Conservation (phyloP, 2,888 invertebrate genomes). For the Salpingus planirostris region DNA sequence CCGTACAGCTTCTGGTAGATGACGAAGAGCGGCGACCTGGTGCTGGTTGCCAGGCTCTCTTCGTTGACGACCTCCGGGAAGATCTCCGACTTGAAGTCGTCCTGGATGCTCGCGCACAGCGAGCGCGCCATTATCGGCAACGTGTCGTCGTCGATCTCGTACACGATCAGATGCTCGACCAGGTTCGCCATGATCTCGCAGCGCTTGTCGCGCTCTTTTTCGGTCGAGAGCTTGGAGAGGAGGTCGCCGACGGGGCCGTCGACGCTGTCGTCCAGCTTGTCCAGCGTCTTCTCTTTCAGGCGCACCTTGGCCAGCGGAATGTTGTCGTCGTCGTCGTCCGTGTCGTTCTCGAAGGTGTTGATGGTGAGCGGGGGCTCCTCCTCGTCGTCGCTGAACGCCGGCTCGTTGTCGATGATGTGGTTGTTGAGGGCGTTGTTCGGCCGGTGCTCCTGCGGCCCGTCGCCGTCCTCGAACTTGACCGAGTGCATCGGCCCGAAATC, state of each 20-base stretch:
- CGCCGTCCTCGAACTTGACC: constrained; percentile 27
- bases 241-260: constrained; percentile 50
- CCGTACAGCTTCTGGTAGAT: constrained; percentile 77
- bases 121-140: constrained; percentile 49
- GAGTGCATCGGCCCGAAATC: constrained; percentile 22
- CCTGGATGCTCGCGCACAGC: constrained; percentile 49
- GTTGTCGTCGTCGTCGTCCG: constrained; percentile 65
- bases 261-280: constrained; percentile 38
- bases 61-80: constrained; percentile 51
- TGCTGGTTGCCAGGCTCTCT: constrained; percentile 63
- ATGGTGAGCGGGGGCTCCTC: constrained; percentile 49
- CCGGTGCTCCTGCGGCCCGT: constrained; percentile 16
- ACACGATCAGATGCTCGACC: constrained; percentile 13
- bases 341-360: constrained; percentile 50
- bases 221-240: constrained; percentile 49
- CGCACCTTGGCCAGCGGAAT: constrained; percentile 70
- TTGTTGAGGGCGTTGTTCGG: constrained; percentile 33
- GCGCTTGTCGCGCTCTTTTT: constrained; percentile 49
- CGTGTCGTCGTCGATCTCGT: constrained; percentile 9
- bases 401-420: constrained; percentile 52
- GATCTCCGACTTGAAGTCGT: constrained; percentile 38
- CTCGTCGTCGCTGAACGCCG: constrained; percentile 80
- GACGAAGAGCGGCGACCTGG: constrained; percentile 71
- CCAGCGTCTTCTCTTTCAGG: constrained; percentile 46
- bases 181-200: constrained; percentile 50